phyloP scores from a whole-genome alignment of 2,113 vertebrate species.

The Crocuta crocuta region DNA sequence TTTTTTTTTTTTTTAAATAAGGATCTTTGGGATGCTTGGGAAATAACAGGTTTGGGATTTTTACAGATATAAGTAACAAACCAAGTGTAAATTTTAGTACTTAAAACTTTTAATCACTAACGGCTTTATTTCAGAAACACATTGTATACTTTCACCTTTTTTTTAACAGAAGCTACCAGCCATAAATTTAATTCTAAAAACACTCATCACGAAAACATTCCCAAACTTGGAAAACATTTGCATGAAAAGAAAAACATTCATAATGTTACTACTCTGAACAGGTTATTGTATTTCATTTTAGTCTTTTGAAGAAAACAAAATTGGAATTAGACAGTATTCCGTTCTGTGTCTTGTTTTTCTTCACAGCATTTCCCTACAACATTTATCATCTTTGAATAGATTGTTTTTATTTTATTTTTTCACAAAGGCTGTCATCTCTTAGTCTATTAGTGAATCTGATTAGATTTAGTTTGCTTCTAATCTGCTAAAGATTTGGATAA shows the following conservation, averaged over 20 bases:
- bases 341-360: neutral
- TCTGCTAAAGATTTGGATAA: neutral
- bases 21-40: neutral
- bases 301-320: constrained; percentile 34
- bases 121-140: neutral
- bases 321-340: neutral
- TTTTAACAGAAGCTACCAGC: neutral
- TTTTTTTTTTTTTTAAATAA: neutral
- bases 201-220: neutral
- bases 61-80: neutral
- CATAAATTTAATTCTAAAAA: constrained; percentile 21
- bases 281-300: neutral
- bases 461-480: neutral
- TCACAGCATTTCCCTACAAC: neutral
- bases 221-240: neutral
- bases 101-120: constrained; percentile 9
- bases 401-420: neutral
- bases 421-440: neutral
- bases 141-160: neutral
- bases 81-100: neutral
- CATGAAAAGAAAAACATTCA: neutral
- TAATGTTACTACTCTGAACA: neutral
- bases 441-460: neutral
- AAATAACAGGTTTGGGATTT: neutral
- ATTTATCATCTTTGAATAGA: neutral